Percentiles rank a stretch among this genome's conserved stretches.
Conservation (phyloP, 2,888 invertebrate species). For the Pollenia labialis region DNA sequence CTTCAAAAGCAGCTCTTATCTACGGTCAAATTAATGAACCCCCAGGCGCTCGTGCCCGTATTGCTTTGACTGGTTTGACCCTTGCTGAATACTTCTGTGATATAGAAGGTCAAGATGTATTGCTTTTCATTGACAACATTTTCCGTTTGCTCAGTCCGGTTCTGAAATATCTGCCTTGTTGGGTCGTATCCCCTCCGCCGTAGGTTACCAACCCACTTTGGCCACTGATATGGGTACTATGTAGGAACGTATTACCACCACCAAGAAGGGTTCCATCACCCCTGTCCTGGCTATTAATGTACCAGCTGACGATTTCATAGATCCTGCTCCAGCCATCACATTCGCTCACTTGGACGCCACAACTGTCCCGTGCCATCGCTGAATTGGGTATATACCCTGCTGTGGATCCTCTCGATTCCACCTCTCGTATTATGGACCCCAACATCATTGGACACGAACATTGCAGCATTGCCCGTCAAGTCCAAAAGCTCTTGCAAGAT, state of each 20-base stretch:
- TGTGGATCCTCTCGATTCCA: constrained; percentile 96
- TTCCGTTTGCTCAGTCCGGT: constrained; percentile 96
- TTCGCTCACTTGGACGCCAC: constrained; percentile 98
- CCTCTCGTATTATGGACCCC: constrained; percentile 96
- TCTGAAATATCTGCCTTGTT: constrained; percentile 94
- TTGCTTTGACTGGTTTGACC: constrained; percentile 94
- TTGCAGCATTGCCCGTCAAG: constrained; percentile 94
- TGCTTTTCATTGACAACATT: constrained; percentile 97
- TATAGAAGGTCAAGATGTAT: constrained; percentile 95
- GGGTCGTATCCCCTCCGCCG: constrained; percentile 97
- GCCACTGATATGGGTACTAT: constrained; percentile 98
- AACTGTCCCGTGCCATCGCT: constrained; percentile 95
- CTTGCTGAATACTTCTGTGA: constrained; percentile 98
- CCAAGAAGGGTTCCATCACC: constrained; percentile 96
- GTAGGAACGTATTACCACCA: constrained; percentile 98
- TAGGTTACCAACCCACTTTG: constrained; percentile 97
- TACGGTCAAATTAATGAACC: constrained; percentile 99
- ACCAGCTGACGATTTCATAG: constrained; percentile 97
- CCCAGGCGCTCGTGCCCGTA: constrained; percentile 96
- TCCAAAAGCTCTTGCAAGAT: constrained; percentile 95
- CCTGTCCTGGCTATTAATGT: constrained; percentile 97
- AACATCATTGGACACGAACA: constrained; percentile 94
- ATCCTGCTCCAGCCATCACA: constrained; percentile 97
- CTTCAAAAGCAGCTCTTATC: constrained; percentile 92
- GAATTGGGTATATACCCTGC: constrained; percentile 97